Evolutionary conservation across 2,888 invertebrate genomes (phyloP).

Genomic region (Monochamus alternatus): DNA sequence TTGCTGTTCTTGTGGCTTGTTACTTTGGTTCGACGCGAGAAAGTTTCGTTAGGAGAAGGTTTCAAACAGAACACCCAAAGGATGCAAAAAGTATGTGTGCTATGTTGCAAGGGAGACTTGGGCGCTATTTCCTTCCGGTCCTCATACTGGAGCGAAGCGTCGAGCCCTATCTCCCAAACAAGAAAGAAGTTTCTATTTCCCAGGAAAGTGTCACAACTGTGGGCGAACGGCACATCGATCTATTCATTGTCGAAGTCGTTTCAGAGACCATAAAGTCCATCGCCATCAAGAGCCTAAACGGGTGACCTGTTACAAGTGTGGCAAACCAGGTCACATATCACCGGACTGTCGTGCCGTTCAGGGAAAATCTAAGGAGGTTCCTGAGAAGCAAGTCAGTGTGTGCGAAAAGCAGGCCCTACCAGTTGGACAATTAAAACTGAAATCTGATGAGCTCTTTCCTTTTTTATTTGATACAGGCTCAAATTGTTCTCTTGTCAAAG

Average conservation of each 20-base stretch:
- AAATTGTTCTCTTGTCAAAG: constrained; percentile 1
- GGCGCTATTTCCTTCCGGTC: neutral
- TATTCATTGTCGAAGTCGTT: neutral
- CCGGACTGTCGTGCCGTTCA: neutral
- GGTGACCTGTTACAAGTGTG: constrained; percentile 8
- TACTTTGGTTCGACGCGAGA: neutral
- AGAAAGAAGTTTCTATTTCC: neutral
- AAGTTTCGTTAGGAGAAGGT: neutral
- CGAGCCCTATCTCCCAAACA: neutral
- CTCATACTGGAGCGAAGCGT: neutral
- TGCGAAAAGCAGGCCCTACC: neutral
- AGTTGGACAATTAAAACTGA: neutral
- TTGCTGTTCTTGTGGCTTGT: neutral
- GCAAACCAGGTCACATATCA: constrained; percentile 1
- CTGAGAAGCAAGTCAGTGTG: neutral
- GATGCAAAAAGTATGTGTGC: neutral
- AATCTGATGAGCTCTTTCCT: neutral
- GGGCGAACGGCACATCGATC: too few relatives aligned
- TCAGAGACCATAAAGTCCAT: neutral
- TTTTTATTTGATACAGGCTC: neutral
- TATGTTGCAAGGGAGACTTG: neutral
- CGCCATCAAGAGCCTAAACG: neutral
- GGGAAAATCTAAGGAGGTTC: neutral
- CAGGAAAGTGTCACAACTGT: neutral
- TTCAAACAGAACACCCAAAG: neutral